phyloP scores from a whole-genome alignment of 2,113 vertebrate species.

The Procavia capensis region DNA sequence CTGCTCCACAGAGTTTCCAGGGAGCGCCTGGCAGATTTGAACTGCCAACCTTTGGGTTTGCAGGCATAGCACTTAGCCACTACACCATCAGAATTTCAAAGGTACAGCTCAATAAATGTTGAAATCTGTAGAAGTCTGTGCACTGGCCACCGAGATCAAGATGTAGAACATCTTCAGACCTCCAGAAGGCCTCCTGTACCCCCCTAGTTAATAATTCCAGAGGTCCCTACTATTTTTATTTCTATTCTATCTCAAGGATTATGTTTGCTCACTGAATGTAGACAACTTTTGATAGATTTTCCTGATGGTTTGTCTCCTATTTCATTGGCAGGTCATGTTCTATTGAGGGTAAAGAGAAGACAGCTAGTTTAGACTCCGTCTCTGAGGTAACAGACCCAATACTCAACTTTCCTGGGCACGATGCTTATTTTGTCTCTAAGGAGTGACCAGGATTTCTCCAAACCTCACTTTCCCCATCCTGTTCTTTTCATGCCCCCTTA shows the following conservation, averaged over 20 bases:
- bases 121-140: neutral
- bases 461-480: slow-evolving; percentile 11
- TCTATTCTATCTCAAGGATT: neutral
- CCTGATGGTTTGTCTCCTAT: neutral
- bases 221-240: slow-evolving; percentile 9
- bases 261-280: slow-evolving; percentile 16
- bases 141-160: neutral
- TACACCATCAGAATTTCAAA: no score
- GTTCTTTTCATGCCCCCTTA: neutral
- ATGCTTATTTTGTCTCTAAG: neutral
- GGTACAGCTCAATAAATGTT: neutral
- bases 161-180: neutral
- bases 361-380: neutral
- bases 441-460: neutral
- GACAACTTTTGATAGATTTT: slow-evolving; percentile 14
- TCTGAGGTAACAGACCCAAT: neutral
- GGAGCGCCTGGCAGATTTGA: no score
- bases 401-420: neutral
- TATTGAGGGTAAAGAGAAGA: neutral
- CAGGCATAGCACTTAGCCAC: no score
- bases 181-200: neutral
- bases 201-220: neutral
- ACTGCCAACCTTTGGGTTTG: no score
- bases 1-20: no score
- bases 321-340: neutral